Percentiles rank a stretch among this genome's conserved stretches.
phyloP scores from a whole-genome alignment of 2,888 invertebrate genomes.

The Eilema sororculum region DNA sequence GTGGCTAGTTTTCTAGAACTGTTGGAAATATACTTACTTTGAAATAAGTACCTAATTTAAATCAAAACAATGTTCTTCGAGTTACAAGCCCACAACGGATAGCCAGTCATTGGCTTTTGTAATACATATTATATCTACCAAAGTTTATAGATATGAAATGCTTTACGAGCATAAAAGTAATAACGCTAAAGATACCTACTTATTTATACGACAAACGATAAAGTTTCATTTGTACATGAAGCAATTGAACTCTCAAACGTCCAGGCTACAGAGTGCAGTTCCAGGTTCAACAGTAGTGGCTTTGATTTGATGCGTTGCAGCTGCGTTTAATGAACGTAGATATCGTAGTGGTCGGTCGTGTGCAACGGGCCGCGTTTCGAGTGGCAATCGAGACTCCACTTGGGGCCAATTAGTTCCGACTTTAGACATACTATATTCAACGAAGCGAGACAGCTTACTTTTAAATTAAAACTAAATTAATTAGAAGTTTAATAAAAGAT shows the following conservation, averaged over 20 bases:
- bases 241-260: conserved; percentile 35
- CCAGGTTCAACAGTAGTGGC: conserved; percentile 61
- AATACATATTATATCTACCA: not conserved
- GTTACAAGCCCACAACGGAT: not conserved
- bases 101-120: conserved; percentile 9
- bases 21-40: not conserved
- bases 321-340: conserved; percentile 60
- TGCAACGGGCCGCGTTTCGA: conserved; percentile 47
- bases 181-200: conserved; percentile 5
- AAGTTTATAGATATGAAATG: conserved; percentile 22
- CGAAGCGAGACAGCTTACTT: not conserved
- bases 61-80: not conserved
- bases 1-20: not conserved
- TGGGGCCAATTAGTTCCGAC: conserved; percentile 75
- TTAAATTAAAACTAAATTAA: not conserved
- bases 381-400: conserved; percentile 68
- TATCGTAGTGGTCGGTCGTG: conserved; percentile 46
- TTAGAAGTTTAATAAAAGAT: not conserved
- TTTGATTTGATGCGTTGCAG: conserved; percentile 76
- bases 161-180: conserved; percentile 29
- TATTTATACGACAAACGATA: conserved; percentile 24
- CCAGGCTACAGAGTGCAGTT: conserved; percentile 21
- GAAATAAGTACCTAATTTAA: not conserved
- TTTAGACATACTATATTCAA: conserved; percentile 42
- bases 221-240: conserved; percentile 27